Evolutionary conservation across 1,140 invertebrate genomes (phyloP).

Genomic region (Ips typographus): DNA sequence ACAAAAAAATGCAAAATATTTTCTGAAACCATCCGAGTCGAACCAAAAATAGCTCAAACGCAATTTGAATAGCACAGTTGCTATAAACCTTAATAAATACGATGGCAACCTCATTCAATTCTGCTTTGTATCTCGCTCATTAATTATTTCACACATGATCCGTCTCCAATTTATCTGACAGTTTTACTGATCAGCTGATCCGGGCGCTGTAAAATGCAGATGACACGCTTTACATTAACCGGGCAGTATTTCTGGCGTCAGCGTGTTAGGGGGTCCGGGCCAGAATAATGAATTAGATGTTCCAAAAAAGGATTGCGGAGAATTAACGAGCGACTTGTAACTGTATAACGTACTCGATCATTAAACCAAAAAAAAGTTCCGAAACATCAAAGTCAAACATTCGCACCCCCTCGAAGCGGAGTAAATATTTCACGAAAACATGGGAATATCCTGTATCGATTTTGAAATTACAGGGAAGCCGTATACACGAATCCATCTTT

Average conservation of each 20-base stretch:
- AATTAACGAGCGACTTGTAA: too few relatives aligned
- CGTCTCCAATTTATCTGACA: conserved; percentile 25
- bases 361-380: too few relatives aligned
- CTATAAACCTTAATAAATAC: conserved; percentile 11
- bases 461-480: conserved; percentile 20
- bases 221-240: conserved; percentile 24
- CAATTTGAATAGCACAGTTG: background rate
- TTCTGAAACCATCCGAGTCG: too few relatives aligned
- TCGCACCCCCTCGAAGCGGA: background rate
- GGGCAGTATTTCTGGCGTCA: conserved; percentile 15
- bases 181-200: conserved; percentile 28
- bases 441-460: conserved; percentile 6
- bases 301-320: too few relatives aligned
- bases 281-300: conserved; percentile 10
- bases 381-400: too few relatives aligned
- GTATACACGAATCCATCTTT: conserved; percentile 7
- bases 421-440: background rate
- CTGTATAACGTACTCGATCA: too few relatives aligned
- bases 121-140: conserved; percentile 21
- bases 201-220: conserved; percentile 23
- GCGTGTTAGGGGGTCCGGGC: background rate
- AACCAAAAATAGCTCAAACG: too few relatives aligned
- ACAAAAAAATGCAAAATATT: too few relatives aligned
- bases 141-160: conserved; percentile 25
- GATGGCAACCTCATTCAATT: conserved; percentile 18